Conservation (phyloP, 2,113 vertebrate genomes). For the Oxyura jamaicensis region DNA sequence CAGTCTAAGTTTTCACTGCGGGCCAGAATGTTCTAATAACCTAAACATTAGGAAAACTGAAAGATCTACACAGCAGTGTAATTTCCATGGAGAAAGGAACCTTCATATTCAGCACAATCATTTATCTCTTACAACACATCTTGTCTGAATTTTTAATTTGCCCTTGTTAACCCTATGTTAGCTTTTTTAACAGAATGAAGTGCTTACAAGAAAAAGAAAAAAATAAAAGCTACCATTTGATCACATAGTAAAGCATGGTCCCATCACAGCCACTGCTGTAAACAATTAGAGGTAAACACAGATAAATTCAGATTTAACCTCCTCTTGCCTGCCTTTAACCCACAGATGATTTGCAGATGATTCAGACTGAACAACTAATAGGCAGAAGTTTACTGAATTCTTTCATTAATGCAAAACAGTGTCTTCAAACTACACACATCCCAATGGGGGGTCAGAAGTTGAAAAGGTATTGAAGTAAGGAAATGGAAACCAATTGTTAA, state of each 20-base stretch:
- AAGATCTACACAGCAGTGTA: not conserved
- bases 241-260: not conserved
- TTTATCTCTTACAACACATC: slow-evolving; percentile 3
- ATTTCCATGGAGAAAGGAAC: not conserved
- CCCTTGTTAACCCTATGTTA: not conserved
- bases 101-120: not conserved
- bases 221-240: not conserved
- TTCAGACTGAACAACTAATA: not conserved
- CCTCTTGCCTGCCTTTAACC: not conserved
- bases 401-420: not conserved
- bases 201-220: not conserved
- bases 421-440: not conserved
- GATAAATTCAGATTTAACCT: not conserved
- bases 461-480: not conserved
- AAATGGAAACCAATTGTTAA: not conserved
- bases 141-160: slow-evolving; percentile 20
- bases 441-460: not conserved
- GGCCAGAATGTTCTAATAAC: slow-evolving; percentile 4
- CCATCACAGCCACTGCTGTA: not conserved
- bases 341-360: not conserved
- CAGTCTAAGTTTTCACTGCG: slow-evolving; percentile 31
- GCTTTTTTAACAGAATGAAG: slow-evolving; percentile 13
- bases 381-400: not conserved
- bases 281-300: not conserved
- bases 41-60: not conserved